A percentile compares a stretch with the other conserved stretches of the same genome.
Conservation (phyloP, 2,113 vertebrate species). For the Stigmatopora nigra region DNA sequence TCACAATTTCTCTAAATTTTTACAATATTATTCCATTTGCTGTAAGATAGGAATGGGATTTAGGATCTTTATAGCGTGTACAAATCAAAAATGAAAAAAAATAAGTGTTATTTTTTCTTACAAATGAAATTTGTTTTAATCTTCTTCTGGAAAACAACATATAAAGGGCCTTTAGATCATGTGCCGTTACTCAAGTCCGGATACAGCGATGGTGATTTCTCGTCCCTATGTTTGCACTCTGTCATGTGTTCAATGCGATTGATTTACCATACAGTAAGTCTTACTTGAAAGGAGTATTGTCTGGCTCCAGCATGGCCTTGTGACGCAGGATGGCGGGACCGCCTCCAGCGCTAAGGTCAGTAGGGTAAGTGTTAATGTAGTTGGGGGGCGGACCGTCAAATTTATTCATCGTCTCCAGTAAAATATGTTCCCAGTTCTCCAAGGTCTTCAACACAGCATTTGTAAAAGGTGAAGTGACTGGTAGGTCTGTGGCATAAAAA, state of each 20-base stretch:
- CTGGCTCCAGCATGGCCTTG: slow-evolving; percentile 96
- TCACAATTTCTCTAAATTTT: neutral
- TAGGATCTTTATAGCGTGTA: neutral
- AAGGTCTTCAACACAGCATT: slow-evolving; percentile 89
- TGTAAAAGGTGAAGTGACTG: slow-evolving; percentile 86
- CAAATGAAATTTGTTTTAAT: neutral
- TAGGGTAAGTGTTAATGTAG: slow-evolving; percentile 88
- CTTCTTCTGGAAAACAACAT: neutral
- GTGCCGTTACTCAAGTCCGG: neutral
- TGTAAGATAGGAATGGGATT: neutral
- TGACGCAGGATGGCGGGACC: slow-evolving; percentile 86
- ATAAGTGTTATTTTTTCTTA: neutral
- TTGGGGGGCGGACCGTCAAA: slow-evolving; percentile 93
- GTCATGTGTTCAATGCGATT: neutral
- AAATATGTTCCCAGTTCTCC: slow-evolving; percentile 92
- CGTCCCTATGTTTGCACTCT: neutral
- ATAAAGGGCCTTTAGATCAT: neutral
- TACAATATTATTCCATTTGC: neutral
- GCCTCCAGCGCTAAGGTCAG: slow-evolving; percentile 76
- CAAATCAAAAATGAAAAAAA: neutral
- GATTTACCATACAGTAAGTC: slow-evolving; percentile 22
- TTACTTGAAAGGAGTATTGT: slow-evolving; percentile 98
- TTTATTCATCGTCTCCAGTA: slow-evolving; percentile 87
- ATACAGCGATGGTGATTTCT: neutral
- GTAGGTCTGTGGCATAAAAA: slow-evolving; percentile 76